Evolutionary conservation across 2,797 vertebrate genomes (phyloP).

Genomic region (Xiphorhynchus erythropygius): DNA sequence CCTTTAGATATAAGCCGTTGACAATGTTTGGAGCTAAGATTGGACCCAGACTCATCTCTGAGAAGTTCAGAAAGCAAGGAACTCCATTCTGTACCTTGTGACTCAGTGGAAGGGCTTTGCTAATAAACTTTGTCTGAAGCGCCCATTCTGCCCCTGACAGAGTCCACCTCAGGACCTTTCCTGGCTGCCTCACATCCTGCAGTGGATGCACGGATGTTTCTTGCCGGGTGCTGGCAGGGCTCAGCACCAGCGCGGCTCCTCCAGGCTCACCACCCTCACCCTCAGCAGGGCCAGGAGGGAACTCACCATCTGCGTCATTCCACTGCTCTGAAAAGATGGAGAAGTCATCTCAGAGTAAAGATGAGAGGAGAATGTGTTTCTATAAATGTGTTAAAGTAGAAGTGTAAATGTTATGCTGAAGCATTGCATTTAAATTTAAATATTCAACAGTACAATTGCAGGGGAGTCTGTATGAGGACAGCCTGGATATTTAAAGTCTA

Average conservation of each 20-base stretch:
- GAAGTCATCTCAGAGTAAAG: background rate
- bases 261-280: background rate
- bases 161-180: background rate
- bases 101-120: background rate
- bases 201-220: rapidly evolving
- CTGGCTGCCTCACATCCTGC: rapidly evolving
- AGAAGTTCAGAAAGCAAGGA: background rate
- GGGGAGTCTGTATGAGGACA: background rate
- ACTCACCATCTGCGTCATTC: rapidly evolving
- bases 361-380: background rate
- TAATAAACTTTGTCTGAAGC: background rate
- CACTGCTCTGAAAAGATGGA: background rate
- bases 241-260: rapidly evolving
- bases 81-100: background rate
- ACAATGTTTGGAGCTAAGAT: rapidly evolving
- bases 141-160: rapidly evolving
- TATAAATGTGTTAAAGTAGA: background rate
- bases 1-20: rapidly evolving
- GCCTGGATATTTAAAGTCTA: background rate
- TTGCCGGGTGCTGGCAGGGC: rapidly evolving
- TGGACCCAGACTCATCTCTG: background rate
- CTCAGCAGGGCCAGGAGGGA: background rate
- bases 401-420: background rate
- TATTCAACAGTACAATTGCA: background rate
- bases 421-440: background rate